phyloP scores from a whole-genome alignment of 2,888 invertebrate genomes.

The Thumatha senex region DNA sequence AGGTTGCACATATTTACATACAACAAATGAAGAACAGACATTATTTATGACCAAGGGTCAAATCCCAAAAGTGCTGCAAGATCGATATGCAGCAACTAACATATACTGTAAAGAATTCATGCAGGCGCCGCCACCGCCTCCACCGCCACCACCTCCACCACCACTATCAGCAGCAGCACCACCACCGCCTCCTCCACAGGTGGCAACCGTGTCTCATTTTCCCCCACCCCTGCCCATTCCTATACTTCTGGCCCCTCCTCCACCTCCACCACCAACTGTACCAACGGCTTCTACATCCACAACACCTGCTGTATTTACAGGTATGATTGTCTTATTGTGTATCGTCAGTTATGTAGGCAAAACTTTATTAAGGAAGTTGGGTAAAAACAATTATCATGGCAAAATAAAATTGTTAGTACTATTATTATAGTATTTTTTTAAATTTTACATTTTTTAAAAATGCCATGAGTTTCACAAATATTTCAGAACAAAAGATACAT shows the following conservation, averaged over 20 bases:
- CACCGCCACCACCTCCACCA: constrained; percentile 46
- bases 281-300: constrained; percentile 31
- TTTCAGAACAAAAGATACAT: too few relatives aligned
- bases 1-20: constrained; percentile 64
- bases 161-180: constrained; percentile 33
- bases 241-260: constrained; percentile 44
- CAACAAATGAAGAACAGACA: constrained; percentile 60
- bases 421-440: too few relatives aligned
- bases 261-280: constrained; percentile 38
- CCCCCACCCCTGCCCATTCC: constrained; percentile 8
- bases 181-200: constrained; percentile 39
- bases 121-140: constrained; percentile 10
- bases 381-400: too few relatives aligned
- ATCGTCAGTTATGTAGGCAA: too few relatives aligned
- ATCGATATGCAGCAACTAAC: constrained; percentile 51
- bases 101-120: constrained; percentile 21
- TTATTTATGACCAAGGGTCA: constrained; percentile 54
- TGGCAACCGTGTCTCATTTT: too few relatives aligned
- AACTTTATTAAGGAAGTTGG: too few relatives aligned
- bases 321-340: constrained; percentile 26
- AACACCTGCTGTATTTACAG: constrained; percentile 36
- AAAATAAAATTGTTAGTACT: too few relatives aligned
- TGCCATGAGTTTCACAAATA: too few relatives aligned
- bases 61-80: constrained; percentile 57
- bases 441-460: too few relatives aligned